Base-by-base conservation (phyloP, 2,113 vertebrate species). In the Protomyctophum bolini region DNA sequence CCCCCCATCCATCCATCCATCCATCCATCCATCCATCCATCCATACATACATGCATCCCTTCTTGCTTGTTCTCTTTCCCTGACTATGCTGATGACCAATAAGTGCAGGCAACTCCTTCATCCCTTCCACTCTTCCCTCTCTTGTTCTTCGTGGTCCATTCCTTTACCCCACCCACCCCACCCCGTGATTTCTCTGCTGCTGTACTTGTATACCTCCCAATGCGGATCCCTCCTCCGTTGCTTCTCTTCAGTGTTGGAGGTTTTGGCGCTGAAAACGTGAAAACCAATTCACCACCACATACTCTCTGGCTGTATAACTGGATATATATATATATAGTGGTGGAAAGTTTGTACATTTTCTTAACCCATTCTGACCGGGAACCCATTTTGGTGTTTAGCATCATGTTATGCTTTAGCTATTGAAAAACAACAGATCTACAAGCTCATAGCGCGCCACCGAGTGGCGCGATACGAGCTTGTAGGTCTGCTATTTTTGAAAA, bases 191-290 rank as follows among this genome's bases (percentile, higher is more conserved):
- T 76, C 82, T 83, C 83, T 83, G 73, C 84, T 84, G 74, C 80
- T 79, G 72, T 75, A 71, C 59, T 74, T 33, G 52, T 85, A 83
- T 61, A 73, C 82, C 77, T 83, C 80, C 83, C 63, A 80, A 79
- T 81, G 68, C 72, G 64, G 83, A 82, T 77, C 63, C 62, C 72
- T 51, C 14, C 50, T 41, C 68, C 66, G 81, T 81, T 70, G 81
- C 76, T 83, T 83, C 83, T 82, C 70, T 76, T 82, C 75, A 82
- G 66, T 62, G 73, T 83, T 73, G 80, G 82, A 87, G 21, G 79
- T 87, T 77, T 79, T 82, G 80, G 87, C 81, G 73, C 70, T 81
- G 69, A 85, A 41, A 41, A 41, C 33, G 3, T 41, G 33, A 6
- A 41, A 87, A 82, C 67, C 79, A 72, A 87, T 73, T 62, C 58